A percentile compares a stretch with the other conserved stretches of the same genome.
phyloP scores from a whole-genome alignment of 2,797 vertebrate genomes.

The Huso huso region DNA sequence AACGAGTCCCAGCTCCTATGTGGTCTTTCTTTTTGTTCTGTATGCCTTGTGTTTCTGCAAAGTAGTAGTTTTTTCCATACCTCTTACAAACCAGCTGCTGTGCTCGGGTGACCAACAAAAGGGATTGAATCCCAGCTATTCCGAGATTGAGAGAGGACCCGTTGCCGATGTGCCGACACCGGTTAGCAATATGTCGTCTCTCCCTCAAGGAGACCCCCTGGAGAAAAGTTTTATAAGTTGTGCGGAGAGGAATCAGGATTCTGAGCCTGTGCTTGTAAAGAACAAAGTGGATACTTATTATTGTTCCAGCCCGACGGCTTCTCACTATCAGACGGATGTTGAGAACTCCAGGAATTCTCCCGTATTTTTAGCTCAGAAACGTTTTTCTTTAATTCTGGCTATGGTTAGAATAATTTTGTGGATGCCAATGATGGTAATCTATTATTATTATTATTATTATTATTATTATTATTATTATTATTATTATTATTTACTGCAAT shows the following conservation, averaged over 20 bases:
- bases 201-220: slow-evolving; percentile 57
- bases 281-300: slow-evolving; percentile 35
- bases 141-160: slow-evolving; percentile 49
- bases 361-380: slow-evolving; percentile 78
- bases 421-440: slow-evolving; percentile 96
- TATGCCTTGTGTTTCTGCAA: slow-evolving; percentile 73
- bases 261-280: slow-evolving; percentile 25
- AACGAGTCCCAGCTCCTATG: slow-evolving; percentile 64
- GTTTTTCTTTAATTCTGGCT: slow-evolving; percentile 87
- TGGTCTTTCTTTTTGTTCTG: slow-evolving; percentile 62
- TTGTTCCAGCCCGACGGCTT: slow-evolving; percentile 32
- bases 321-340: slow-evolving; percentile 26
- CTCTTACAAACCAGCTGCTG: slow-evolving; percentile 75
- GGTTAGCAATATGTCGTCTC: slow-evolving; percentile 42
- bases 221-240: slow-evolving; percentile 50
- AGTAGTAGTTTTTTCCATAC: slow-evolving; percentile 64
- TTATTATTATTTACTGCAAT: too few species aligned
- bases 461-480: too few species aligned
- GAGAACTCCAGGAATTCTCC: slow-evolving; percentile 43
- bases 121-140: slow-evolving; percentile 47
- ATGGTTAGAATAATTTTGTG: slow-evolving; percentile 77
- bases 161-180: slow-evolving; percentile 50
- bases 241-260: slow-evolving; percentile 47
- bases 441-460: too few species aligned
- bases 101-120: slow-evolving; percentile 75